Conservation (phyloP, 2,113 vertebrate genomes). For the Nibea albiflora region DNA sequence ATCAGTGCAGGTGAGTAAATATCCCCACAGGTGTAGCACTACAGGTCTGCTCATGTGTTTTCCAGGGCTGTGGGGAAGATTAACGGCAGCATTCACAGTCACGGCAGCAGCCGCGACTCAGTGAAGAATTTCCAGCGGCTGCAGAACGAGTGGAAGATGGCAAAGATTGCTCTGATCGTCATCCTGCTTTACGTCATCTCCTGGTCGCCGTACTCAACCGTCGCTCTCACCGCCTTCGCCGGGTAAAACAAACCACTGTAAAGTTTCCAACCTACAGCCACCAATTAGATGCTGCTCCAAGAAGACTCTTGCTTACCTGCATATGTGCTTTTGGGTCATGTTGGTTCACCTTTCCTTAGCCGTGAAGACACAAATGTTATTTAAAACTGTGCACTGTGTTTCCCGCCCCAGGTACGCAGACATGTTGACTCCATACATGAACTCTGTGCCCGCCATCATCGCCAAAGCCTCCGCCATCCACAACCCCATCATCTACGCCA, state of each 20-base stretch:
- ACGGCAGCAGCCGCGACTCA: constrained; percentile 77
- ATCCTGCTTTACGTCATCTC: constrained; percentile 94
- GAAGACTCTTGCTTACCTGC: background rate
- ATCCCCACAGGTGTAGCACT: background rate
- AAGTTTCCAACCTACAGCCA: background rate
- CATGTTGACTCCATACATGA: constrained; percentile 92
- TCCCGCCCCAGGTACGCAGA: constrained; percentile 87
- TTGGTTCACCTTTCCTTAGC: no score
- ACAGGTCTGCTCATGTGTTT: constrained; percentile 3
- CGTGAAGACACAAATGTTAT: no score
- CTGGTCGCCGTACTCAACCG: constrained; percentile 94
- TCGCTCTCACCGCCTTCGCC: constrained; percentile 93
- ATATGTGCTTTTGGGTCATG: no score
- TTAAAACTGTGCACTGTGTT: constrained; percentile 5
- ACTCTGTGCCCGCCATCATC: constrained; percentile 93
- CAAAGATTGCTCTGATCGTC: constrained; percentile 92
- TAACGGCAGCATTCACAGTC: constrained; percentile 75
- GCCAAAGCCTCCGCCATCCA: constrained; percentile 98
- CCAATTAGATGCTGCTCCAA: background rate
- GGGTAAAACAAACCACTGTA: constrained; percentile 83
- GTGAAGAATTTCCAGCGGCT: constrained; percentile 87
- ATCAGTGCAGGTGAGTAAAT: background rate
- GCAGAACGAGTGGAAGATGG: constrained; percentile 97
- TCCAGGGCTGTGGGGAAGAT: constrained; percentile 89
- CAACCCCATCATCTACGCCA: constrained; percentile 98